A percentile compares a stretch with the other conserved stretches of the same genome.
Conservation (phyloP, 2,888 invertebrate genomes). For the Pantelozetes paolii region DNA sequence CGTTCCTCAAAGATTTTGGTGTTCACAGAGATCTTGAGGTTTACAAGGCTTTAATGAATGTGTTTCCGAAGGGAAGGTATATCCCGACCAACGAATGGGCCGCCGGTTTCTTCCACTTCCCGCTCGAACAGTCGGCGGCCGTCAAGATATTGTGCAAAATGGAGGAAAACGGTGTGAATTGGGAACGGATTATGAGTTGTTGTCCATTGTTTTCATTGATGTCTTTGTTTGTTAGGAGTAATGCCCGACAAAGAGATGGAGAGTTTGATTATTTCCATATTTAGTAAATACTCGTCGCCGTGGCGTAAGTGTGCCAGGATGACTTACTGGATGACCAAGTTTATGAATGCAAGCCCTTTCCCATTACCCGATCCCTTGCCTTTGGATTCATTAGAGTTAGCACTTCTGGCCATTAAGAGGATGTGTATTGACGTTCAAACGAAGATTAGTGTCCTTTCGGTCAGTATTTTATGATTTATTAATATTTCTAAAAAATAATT, state of each 20-base stretch:
- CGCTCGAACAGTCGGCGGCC: conserved; percentile 89
- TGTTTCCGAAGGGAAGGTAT: conserved; percentile 83
- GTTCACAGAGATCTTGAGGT: conserved; percentile 55
- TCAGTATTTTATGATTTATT: conserved; percentile 50
- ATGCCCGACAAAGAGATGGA: conserved; percentile 88
- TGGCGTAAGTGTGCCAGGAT: conserved; percentile 56
- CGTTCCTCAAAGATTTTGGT: conserved; percentile 80
- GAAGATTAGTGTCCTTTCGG: conserved; percentile 63
- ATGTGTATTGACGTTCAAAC: conserved; percentile 77
- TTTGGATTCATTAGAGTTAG: conserved; percentile 68
- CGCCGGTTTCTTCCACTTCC: conserved; percentile 86
- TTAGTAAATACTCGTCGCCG: conserved; percentile 60
- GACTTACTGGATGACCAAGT: conserved; percentile 75
- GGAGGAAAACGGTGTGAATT: conserved; percentile 71
- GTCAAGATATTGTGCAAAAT: conserved; percentile 87
- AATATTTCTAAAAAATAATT: not conserved
- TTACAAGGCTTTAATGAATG: conserved; percentile 77
- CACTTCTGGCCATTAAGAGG: conserved; percentile 72
- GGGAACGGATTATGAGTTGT: not conserved
- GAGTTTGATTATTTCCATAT: conserved; percentile 72
- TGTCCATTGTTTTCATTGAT: not conserved
- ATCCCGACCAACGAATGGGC: conserved; percentile 76
- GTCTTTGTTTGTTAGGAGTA: conserved; percentile 56
- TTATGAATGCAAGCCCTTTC: conserved; percentile 84
- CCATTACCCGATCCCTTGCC: conserved; percentile 72